phyloP scores from a whole-genome alignment of 2,113 vertebrate genomes.

The Bubalus kerabau region DNA sequence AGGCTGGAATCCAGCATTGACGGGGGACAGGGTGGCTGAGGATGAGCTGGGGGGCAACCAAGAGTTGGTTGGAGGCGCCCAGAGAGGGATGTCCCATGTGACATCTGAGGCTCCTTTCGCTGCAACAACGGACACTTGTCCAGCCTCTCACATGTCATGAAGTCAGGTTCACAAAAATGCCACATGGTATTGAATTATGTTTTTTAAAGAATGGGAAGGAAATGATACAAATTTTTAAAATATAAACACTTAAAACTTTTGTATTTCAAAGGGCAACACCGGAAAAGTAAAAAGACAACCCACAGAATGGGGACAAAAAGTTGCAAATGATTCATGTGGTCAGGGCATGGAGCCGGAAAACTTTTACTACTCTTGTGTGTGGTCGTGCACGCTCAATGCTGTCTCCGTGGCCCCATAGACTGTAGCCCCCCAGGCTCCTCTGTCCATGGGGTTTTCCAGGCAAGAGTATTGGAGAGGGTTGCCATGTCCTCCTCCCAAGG shows the following conservation, averaged over 20 bases:
- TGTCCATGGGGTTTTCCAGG: no score
- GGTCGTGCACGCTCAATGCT: no score
- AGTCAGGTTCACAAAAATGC: neutral
- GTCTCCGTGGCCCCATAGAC: no score
- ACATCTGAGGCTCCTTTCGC: neutral
- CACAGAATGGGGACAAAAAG: no score
- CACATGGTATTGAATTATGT: neutral
- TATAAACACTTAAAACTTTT: neutral
- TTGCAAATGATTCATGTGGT: no score
- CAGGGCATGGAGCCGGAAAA: no score
- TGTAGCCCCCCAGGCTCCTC: no score
- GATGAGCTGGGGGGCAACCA: neutral
- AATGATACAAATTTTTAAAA: neutral
- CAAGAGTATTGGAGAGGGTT: no score
- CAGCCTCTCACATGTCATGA: neutral
- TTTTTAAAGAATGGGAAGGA: neutral
- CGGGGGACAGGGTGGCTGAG: neutral
- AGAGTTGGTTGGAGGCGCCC: neutral
- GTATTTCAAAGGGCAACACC: neutral
- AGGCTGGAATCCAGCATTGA: neutral
- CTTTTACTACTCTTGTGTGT: no score
- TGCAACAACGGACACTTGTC: no score
- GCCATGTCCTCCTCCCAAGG: fast-evolving
- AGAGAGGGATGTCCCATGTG: neutral
- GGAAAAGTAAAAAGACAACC: neutral